Base-by-base conservation (phyloP, 1,140 invertebrate genomes). In the Mylabris phalerata region DNA sequence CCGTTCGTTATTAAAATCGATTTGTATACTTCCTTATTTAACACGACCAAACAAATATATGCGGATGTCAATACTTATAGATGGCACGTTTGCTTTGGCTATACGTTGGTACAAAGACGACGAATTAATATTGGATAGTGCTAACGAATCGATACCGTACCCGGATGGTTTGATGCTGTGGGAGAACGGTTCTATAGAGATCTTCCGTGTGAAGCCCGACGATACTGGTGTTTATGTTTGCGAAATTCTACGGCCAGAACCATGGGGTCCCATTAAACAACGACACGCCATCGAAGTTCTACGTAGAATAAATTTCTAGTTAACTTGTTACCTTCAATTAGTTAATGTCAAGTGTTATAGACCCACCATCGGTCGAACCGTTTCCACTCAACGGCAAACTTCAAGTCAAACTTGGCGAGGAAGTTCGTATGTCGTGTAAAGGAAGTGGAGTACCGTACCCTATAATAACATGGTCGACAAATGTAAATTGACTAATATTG, bases 221-320 rank as follows among this genome's bases (percentile, higher is more conserved):
- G 87, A 91, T 65, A 84, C 83, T 0, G 88, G 86, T 1, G 79
- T 88, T 55, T 91, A 90, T 66, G 83, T 82, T 44, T 91, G 88
- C 61, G 85, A 86, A 70, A 78, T 83, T 19, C 71, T 78, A 41
- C 76, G 82, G 45, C 79, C 82, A 3, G 71, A 75, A 41, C 77
- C 80, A 11, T 82, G 79, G 80, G 75, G 77, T n/a, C 70, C 78
- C 42, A 80, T 87, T 6, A 79, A 77, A 49, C 87, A 89, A 72
- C 75, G 80, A 27, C 86, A 90, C 68, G 78, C 83, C 38, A 87
- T 91, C 57, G 81, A 88, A 80, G 88, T 91, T 32, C 79, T 87
- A 70, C 84, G 86, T 88, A 75, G 3, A 83, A 84, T 78, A 61
- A 50, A 60, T 19, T 19, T 32, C 5, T 32, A 19, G 11, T 2